phyloP scores from a whole-genome alignment of 2,797 vertebrate genomes.

The Hipposideros larvatus region DNA sequence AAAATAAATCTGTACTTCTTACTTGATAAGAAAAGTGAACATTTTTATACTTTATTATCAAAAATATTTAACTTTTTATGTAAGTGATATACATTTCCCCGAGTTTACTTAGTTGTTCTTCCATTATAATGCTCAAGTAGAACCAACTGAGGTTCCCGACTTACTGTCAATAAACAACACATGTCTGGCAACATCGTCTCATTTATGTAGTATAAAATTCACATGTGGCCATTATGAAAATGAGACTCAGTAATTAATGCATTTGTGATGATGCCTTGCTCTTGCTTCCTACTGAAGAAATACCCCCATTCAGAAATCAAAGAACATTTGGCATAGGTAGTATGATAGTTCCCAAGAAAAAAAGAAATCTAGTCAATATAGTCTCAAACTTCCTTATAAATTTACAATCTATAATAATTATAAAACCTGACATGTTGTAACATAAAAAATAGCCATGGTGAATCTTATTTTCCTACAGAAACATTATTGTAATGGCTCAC shows the following conservation, averaged over 20 bases:
- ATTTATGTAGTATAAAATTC: slow-evolving; percentile 38
- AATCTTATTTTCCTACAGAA: slow-evolving; percentile 31
- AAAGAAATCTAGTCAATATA: neutral
- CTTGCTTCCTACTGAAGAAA: neutral
- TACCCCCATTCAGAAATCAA: slow-evolving; percentile 46
- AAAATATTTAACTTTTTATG: slow-evolving; percentile 52
- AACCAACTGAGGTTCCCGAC: neutral
- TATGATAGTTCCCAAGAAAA: neutral
- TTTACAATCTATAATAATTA: neutral
- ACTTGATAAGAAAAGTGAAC: neutral
- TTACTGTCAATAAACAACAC: slow-evolving; percentile 20
- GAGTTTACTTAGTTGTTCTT: slow-evolving; percentile 15
- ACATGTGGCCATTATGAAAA: slow-evolving; percentile 2
- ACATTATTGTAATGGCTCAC: neutral
- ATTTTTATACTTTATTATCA: slow-evolving; percentile 12
- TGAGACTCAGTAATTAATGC: neutral
- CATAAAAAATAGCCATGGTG: neutral
- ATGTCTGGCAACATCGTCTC: neutral
- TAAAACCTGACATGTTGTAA: slow-evolving; percentile 5
- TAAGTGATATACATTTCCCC: slow-evolving; percentile 48
- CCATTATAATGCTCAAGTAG: slow-evolving; percentile 19
- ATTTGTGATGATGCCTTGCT: neutral
- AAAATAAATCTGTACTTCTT: slow-evolving; percentile 47
- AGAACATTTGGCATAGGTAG: neutral
- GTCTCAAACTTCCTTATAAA: slow-evolving; percentile 53